These are phyloP conservation scores for Drosophila limbata DNA, from an alignment of 2,888 invertebrate genomes.

Conservation along the genomic window DNA sequence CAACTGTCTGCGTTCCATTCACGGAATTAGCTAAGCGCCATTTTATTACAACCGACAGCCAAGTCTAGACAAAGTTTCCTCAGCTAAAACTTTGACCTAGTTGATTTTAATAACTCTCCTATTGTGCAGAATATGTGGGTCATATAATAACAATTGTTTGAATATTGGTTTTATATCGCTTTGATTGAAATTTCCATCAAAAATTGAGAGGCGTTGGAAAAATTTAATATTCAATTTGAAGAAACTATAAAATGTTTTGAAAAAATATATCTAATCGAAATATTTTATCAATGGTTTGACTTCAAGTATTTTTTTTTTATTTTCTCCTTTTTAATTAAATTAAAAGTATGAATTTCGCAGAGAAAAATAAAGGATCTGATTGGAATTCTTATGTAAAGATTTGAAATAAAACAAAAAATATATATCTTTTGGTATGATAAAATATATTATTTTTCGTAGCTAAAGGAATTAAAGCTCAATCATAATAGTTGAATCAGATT, in stretches of 20 bases:
- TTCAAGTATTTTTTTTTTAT: too few species aligned
- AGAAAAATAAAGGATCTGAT: too few species aligned
- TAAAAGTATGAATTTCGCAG: too few species aligned
- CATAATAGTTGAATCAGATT: background rate
- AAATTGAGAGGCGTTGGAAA: background rate
- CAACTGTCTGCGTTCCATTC: constrained; percentile 20
- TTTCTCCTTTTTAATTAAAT: too few species aligned
- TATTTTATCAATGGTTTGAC: too few species aligned
- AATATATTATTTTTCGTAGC: too few species aligned
- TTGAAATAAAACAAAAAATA: too few species aligned
- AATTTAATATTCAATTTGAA: background rate
- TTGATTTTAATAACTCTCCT: constrained; percentile 39
- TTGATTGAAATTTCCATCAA: constrained; percentile 9
- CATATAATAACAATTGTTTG: constrained; percentile 11
- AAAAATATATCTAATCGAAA: background rate
- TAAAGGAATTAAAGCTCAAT: too few species aligned
- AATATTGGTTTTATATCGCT: constrained; percentile 39
- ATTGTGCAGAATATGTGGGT: constrained; percentile 23
- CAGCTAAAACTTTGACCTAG: constrained; percentile 50
- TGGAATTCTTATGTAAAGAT: too few species aligned
- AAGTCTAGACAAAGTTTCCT: constrained; percentile 44
- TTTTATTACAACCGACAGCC: constrained; percentile 15
- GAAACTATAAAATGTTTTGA: background rate
- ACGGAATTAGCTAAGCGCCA: constrained; percentile 51
- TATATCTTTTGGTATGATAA: too few species aligned